Percentiles rank a stretch among this genome's conserved stretches.
phyloP scores from a whole-genome alignment of 2,113 vertebrate genomes.

The Carlito syrichta region DNA sequence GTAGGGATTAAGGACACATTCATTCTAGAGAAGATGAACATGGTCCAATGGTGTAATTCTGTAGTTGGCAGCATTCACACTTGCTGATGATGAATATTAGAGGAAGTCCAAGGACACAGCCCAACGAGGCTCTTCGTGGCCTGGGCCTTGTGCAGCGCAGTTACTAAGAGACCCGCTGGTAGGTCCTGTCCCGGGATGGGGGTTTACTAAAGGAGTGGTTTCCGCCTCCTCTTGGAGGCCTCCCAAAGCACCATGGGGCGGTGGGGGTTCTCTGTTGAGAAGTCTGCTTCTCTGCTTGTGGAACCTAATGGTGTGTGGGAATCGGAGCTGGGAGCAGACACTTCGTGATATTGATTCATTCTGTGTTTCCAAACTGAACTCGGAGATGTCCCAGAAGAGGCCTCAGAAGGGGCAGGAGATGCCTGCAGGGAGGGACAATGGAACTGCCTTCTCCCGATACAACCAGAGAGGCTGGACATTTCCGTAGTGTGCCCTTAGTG shows the following conservation, averaged over 20 bases:
- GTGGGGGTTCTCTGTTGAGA: neutral
- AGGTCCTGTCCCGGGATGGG: too few relatives aligned
- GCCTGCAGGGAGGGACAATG: neutral
- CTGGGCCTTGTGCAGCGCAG: neutral
- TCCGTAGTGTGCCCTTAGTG: accelerated
- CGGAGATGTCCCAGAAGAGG: neutral
- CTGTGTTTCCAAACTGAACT: neutral
- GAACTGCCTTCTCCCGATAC: neutral
- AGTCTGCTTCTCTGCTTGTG: neutral
- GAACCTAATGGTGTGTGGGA: accelerated
- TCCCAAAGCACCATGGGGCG: too few relatives aligned
- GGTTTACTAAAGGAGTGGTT: neutral
- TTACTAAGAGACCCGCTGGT: neutral
- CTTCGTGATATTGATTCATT: neutral
- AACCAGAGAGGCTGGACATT: neutral
- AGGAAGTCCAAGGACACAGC: neutral
- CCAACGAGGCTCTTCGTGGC: neutral
- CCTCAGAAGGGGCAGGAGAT: neutral
- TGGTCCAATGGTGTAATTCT: neutral
- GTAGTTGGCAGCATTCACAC: neutral
- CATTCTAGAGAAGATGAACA: neutral
- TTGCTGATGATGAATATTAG: neutral
- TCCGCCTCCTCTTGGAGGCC: neutral
- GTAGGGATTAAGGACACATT: neutral
- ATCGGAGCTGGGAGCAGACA: neutral